phyloP scores from a whole-genome alignment of 2,113 vertebrate species.

The Boulengeromyrus knoepffleri region DNA sequence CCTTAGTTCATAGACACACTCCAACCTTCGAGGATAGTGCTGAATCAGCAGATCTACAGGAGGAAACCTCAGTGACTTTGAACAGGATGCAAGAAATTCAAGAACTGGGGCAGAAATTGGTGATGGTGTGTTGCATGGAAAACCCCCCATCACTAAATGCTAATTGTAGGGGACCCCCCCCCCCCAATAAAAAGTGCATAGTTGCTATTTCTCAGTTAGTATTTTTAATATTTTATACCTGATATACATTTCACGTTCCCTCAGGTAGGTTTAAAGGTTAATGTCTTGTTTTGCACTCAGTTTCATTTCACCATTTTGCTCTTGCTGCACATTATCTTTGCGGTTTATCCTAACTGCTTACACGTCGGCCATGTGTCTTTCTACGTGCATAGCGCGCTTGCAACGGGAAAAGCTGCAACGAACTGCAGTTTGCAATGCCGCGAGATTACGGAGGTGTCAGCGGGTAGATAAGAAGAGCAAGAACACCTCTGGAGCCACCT shows the following conservation, averaged over 20 bases:
- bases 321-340: background rate
- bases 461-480: background rate
- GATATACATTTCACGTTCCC: background rate
- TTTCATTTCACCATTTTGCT: background rate
- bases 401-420: background rate
- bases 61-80: background rate
- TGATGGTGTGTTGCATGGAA: background rate
- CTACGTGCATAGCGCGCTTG: background rate
- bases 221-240: too few species aligned
- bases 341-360: background rate
- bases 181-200: background rate
- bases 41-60: background rate
- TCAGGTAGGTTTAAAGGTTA: background rate
- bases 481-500: background rate
- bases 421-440: background rate
- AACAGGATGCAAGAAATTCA: background rate
- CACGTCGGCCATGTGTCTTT: background rate
- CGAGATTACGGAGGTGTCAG: background rate
- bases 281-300: background rate
- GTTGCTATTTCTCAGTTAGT: background rate
- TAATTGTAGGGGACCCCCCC: background rate
- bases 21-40: background rate
- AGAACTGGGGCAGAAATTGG: background rate
- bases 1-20: background rate
- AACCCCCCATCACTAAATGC: background rate